phyloP scores from a whole-genome alignment of 1,140 invertebrate species.

The Eumeta japonica region DNA sequence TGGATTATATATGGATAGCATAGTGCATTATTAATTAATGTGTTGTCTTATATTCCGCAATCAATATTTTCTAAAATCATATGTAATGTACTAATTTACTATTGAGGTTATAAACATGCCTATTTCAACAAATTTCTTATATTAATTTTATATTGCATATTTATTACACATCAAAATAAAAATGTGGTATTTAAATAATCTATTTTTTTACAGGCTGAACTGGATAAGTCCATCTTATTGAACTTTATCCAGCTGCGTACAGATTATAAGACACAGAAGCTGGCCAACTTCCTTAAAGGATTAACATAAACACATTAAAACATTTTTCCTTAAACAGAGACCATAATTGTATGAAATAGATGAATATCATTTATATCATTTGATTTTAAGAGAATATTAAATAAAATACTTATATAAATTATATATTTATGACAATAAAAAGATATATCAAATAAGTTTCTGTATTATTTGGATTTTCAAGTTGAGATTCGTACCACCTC shows the following conservation, averaged over 20 bases:
- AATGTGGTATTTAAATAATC: no score
- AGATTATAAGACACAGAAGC: constrained; percentile 87
- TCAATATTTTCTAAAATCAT: no score
- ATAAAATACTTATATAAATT: background rate
- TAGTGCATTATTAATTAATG: no score
- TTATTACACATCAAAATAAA: no score
- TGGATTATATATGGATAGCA: no score
- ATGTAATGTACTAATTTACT: no score
- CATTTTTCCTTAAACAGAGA: background rate
- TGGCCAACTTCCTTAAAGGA: constrained; percentile 67
- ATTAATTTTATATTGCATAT: no score
- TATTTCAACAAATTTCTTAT: no score
- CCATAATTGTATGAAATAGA: background rate
- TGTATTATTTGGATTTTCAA: background rate
- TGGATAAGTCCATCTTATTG: constrained; percentile 82
- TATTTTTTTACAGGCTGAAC: constrained; percentile 68
- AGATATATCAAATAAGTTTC: background rate
- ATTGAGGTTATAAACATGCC: no score
- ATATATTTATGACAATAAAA: background rate
- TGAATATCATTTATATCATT: background rate
- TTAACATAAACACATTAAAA: constrained; percentile 19
- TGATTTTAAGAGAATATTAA: background rate
- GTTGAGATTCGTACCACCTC: no score
- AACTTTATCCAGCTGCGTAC: constrained; percentile 92
- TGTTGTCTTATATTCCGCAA: no score